These are phyloP conservation scores for Nasonovia ribisnigri DNA, from an alignment of 2,888 invertebrate species.

Conservation along the genomic window DNA sequence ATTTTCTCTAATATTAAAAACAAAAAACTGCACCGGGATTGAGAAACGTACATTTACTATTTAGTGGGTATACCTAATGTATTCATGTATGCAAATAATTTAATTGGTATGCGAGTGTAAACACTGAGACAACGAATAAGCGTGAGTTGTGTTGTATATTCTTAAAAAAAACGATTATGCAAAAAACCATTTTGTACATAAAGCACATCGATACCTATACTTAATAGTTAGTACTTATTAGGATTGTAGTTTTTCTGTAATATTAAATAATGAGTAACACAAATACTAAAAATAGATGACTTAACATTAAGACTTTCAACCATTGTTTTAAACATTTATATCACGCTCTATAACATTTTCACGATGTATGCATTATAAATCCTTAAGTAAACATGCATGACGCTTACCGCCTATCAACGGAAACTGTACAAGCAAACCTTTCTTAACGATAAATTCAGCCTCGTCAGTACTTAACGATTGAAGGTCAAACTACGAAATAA, in stretches of 20 bases:
- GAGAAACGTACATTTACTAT: neutral
- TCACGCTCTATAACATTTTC: neutral
- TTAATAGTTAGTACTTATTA: neutral
- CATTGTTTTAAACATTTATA: neutral
- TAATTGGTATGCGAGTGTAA: neutral
- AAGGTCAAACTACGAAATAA: conserved; percentile 4
- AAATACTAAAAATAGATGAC: neutral
- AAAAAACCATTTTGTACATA: neutral
- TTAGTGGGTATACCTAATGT: neutral
- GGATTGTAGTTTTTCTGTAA: neutral
- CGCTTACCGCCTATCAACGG: neutral
- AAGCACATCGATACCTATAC: neutral
- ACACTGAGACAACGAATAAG: neutral
- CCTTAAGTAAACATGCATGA: conserved; percentile 23
- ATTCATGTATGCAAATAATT: neutral
- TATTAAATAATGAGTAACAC: neutral
- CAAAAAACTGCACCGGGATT: neutral
- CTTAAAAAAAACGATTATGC: neutral
- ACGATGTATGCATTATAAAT: neutral
- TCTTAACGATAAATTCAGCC: neutral
- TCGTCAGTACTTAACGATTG: neutral
- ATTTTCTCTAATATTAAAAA: neutral
- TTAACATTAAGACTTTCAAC: neutral
- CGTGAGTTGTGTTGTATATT: neutral
- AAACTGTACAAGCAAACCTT: neutral